Evolutionary conservation across 2,888 invertebrate genomes (phyloP).

Genomic region (Cyrtodaria siliqua): DNA sequence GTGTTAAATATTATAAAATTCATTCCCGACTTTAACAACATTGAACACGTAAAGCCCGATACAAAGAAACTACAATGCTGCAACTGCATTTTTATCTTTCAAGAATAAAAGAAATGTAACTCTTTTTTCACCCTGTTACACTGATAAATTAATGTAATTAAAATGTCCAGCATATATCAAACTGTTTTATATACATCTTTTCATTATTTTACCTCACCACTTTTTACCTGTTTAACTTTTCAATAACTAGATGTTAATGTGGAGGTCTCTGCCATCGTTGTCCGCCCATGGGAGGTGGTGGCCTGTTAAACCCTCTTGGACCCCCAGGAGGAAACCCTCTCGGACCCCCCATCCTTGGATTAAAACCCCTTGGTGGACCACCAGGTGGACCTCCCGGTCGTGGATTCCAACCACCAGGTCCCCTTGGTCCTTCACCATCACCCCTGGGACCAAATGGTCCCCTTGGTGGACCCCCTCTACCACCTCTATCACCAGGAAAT

Average conservation of each 20-base stretch:
- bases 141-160: no score
- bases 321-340: conserved; percentile 43
- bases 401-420: conserved; percentile 47
- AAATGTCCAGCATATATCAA: no score
- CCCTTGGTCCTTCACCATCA: conserved; percentile 43
- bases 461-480: conserved; percentile 50
- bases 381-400: conserved; percentile 43
- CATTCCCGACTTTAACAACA: no score
- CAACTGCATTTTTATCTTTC: no score
- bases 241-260: not conserved
- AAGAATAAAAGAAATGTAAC: no score
- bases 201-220: no score
- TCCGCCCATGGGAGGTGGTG: conserved; percentile 59
- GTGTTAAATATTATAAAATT: no score
- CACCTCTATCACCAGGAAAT: conserved; percentile 45
- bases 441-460: conserved; percentile 49
- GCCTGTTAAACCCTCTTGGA: conserved; percentile 55
- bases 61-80: no score
- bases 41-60: no score
- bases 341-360: conserved; percentile 59
- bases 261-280: conserved; percentile 59
- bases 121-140: no score
- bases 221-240: no score
- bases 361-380: conserved; percentile 53
- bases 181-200: no score